Conservation (phyloP, 2,113 vertebrate genomes). For the Myiopsitta monachus region DNA sequence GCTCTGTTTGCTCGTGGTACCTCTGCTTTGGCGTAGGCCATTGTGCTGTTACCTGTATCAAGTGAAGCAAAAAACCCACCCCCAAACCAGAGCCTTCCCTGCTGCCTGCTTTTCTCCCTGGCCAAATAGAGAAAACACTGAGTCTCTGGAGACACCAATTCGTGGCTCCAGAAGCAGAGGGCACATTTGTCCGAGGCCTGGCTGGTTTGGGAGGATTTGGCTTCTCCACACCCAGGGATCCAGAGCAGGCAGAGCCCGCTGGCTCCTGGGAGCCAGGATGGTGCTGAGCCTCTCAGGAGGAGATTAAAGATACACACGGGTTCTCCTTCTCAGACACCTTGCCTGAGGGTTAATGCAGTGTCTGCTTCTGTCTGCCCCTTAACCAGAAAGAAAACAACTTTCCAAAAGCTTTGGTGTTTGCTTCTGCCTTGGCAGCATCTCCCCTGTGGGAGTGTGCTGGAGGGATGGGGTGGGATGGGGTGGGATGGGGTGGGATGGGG, state of each 20-base stretch:
- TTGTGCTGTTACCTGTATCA: too few relatives aligned
- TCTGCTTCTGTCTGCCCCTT: not conserved
- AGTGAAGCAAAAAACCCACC: not conserved
- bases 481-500: not conserved
- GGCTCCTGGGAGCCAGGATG: not conserved
- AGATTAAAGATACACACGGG: not conserved
- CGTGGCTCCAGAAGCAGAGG: not conserved
- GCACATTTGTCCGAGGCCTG: fast-evolving
- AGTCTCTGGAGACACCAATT: fast-evolving
- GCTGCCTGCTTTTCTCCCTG: not conserved
- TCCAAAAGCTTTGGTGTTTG: not conserved
- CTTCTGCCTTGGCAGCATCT: not conserved
- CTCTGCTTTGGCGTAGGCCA: fast-evolving
- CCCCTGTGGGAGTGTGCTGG: fast-evolving
- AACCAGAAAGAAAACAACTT: not conserved
- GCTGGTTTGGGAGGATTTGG: not conserved
- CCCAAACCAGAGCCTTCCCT: not conserved
- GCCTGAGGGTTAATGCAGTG: not conserved
- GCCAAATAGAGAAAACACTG: not conserved
- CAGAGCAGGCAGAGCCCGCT: fast-evolving
- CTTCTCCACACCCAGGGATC: not conserved
- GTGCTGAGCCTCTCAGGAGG: not conserved
- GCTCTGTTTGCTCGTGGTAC: not conserved
- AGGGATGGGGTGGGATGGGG: not conserved
- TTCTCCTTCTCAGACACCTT: not conserved